Evolutionary conservation across 2,888 invertebrate genomes (phyloP).

Genomic region (Neoscelio sp.): DNA sequence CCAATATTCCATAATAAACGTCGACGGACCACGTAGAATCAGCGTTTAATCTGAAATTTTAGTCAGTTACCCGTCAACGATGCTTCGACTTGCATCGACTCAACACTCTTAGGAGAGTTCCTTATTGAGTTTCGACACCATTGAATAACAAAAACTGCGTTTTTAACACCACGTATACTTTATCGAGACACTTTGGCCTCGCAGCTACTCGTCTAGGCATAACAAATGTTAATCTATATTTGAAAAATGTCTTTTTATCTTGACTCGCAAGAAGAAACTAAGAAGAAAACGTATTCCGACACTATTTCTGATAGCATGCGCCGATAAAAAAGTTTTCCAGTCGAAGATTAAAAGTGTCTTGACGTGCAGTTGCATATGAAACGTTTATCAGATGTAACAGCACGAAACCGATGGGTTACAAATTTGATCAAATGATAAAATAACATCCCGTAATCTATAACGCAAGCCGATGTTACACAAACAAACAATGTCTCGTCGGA

Average conservation of each 20-base stretch:
- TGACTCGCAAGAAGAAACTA: slow-evolving; percentile 1
- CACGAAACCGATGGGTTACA: slow-evolving; percentile 73
- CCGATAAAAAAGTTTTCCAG: slow-evolving; percentile 35
- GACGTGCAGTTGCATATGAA: slow-evolving; percentile 24
- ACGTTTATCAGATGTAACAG: slow-evolving; percentile 40
- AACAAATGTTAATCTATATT: slow-evolving; percentile 3
- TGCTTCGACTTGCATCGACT: no score
- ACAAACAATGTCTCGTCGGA: slow-evolving; percentile 71
- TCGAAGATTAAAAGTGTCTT: slow-evolving; percentile 25
- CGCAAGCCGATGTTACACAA: slow-evolving; percentile 69
- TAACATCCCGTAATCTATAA: slow-evolving; percentile 65
- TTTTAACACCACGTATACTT: no score
- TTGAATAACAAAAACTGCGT: no score
- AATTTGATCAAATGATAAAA: slow-evolving; percentile 76
- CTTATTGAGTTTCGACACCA: no score
- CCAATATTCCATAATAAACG: no score
- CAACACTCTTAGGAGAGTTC: no score
- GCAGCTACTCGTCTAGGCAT: background rate
- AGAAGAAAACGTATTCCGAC: slow-evolving; percentile 21
- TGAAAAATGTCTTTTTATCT: background rate
- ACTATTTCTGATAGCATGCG: slow-evolving; percentile 38
- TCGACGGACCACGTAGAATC: no score
- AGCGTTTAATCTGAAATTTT: no score
- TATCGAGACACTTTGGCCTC: no score
- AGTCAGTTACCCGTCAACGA: no score